These are phyloP conservation scores for Chrysopilus asiliformis DNA, from an alignment of 2,888 invertebrate genomes.

Conservation along the genomic window DNA sequence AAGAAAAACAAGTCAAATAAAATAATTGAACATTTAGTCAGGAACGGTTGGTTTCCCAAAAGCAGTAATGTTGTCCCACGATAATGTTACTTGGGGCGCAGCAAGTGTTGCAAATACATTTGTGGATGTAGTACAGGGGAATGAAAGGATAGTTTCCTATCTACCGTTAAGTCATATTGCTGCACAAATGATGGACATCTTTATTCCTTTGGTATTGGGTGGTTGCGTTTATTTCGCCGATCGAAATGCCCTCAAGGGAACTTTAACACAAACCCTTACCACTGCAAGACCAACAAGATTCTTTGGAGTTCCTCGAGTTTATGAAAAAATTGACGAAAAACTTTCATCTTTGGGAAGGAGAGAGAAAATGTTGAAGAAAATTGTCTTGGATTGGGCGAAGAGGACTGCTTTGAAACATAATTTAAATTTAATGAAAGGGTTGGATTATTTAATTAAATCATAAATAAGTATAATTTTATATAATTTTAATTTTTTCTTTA, in stretches of 20 bases:
- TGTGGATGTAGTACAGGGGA: conserved; percentile 39
- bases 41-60: conserved; percentile 83
- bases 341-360: conserved; percentile 60
- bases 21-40: conserved; percentile 54
- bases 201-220: conserved; percentile 47
- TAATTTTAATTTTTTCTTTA: conserved; percentile 12
- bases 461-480: neutral
- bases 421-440: conserved; percentile 43
- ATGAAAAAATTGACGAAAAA: conserved; percentile 86
- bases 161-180: conserved; percentile 85
- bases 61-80: conserved; percentile 86
- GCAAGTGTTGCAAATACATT: conserved; percentile 42
- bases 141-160: conserved; percentile 60
- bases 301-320: conserved; percentile 81
- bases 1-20: neutral
- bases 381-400: conserved; percentile 55
- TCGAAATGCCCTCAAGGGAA: conserved; percentile 77
- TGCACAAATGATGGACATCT: conserved; percentile 77
- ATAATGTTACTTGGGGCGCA: conserved; percentile 66
- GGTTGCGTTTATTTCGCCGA: conserved; percentile 75
- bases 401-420: conserved; percentile 46
- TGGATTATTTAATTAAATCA: conserved; percentile 18
- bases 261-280: conserved; percentile 57
- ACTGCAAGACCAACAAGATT: conserved; percentile 74
- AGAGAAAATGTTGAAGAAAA: conserved; percentile 51